phyloP scores from a whole-genome alignment of 2,797 vertebrate genomes.

The Alosa sapidissima region DNA sequence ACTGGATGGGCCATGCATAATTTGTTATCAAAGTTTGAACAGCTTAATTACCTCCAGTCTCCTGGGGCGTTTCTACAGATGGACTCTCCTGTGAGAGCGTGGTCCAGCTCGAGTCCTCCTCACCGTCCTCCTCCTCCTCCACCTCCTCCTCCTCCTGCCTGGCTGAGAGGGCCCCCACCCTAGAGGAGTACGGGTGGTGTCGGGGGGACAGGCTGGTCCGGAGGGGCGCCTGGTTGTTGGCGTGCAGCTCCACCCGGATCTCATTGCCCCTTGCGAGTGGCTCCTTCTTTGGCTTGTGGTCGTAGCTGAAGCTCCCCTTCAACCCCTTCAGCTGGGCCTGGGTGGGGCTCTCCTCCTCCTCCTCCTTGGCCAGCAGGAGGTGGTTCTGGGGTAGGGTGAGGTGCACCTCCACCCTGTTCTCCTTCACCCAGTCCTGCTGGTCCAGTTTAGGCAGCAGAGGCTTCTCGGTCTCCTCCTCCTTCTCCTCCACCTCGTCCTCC shows the following conservation, averaged over 20 bases:
- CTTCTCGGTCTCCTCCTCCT: constrained; percentile 57
- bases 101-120: constrained; percentile 98
- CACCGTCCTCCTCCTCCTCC: constrained; percentile 61
- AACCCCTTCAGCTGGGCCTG: constrained; percentile 41
- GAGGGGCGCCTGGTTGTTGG: constrained; percentile 66
- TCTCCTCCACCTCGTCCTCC: constrained; percentile 65
- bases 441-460: constrained; percentile 61
- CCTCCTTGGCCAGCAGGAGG: constrained; percentile 56
- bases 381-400: constrained; percentile 59
- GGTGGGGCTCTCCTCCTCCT: constrained; percentile 64
- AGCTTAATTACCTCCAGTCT: constrained; percentile 72
- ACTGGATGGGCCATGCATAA: background rate
- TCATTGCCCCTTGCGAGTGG: constrained; percentile 52
- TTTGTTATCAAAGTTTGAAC: background rate
- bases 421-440: constrained; percentile 67
- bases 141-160: constrained; percentile 53
- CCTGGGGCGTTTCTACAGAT: constrained; percentile 84
- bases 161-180: constrained; percentile 68
- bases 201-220: constrained; percentile 67
- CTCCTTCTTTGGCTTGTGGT: constrained; percentile 35
- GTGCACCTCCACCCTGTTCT: constrained; percentile 73
- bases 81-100: constrained; percentile 93
- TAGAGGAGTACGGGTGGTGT: constrained; percentile 65
- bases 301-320: constrained; percentile 21
- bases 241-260: constrained; percentile 68